These are phyloP conservation scores for Lampris megalopsis DNA, from an alignment of 2,113 vertebrate species.

Conservation along the genomic window DNA sequence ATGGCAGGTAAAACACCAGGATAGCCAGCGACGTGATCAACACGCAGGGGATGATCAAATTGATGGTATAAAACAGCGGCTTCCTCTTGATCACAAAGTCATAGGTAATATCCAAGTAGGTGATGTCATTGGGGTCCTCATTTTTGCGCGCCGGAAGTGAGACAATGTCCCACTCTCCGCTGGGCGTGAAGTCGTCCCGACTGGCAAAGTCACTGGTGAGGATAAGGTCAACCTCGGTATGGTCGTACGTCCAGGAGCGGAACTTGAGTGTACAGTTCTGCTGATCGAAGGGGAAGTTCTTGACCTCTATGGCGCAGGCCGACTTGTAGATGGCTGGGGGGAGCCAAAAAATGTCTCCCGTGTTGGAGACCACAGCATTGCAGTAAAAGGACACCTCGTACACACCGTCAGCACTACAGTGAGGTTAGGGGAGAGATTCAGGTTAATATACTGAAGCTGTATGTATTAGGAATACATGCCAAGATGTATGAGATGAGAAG, in stretches of 20 bases:
- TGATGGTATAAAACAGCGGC: constrained; percentile 87
- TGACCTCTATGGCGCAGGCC: constrained; percentile 85
- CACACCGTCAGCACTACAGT: constrained; percentile 82
- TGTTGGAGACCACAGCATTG: constrained; percentile 84
- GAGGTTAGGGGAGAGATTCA: background rate
- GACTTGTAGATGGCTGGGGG: constrained; percentile 88
- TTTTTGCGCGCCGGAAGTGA: constrained; percentile 85
- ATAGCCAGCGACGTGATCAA: constrained; percentile 85
- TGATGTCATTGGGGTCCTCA: constrained; percentile 81
- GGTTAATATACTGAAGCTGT: background rate
- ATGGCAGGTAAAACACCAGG: constrained; percentile 86
- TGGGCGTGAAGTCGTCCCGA: constrained; percentile 85
- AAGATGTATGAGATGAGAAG: too few species aligned
- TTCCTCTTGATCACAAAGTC: constrained; percentile 86
- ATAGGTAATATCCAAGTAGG: constrained; percentile 85
- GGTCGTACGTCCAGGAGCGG: constrained; percentile 87
- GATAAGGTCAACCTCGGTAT: constrained; percentile 83
- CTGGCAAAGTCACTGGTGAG: constrained; percentile 84
- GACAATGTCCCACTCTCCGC: constrained; percentile 88
- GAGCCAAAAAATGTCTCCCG: constrained; percentile 85
- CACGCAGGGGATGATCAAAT: constrained; percentile 85
- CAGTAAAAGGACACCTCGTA: constrained; percentile 87
- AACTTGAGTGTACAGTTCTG: constrained; percentile 88
- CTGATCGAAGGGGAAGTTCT: constrained; percentile 86
- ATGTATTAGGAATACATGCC: background rate